Base-by-base conservation (phyloP, 64 coral and sea anemone genomes). In the Pachyseris speciosa region DNA sequence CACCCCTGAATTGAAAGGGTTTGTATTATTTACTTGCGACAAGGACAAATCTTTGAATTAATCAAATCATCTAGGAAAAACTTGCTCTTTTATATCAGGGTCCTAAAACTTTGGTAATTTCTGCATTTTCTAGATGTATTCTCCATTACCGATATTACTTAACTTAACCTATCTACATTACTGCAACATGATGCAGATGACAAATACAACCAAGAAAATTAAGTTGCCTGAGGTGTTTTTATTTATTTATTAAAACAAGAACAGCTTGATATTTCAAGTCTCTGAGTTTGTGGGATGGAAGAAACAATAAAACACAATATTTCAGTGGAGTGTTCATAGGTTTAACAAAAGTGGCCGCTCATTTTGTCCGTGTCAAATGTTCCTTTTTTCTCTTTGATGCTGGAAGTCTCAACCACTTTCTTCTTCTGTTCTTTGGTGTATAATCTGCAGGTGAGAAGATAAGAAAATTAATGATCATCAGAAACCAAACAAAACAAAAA, bases 331-430 rank as follows among this genome's bases (percentile, higher is more conserved):
- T 12, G 27, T 67, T 0, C 9, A 32, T 16, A 0, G 17, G 13
- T 55, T 0, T 55, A 32, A 20, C 31, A 67, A 34, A 13, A 55
- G 34, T 5, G 15, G 20, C 39, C 15, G 2, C 8, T 71, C 34
- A 71, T 25, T 71, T 71, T 71, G 67, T 71, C 4, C 67, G 32
- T 4, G 34, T 71, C 6, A 71, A 0, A 22, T 71, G 67, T 71
- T 71, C 67, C 36, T 95, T 95, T 72, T 84, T 90, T 39, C 91
- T 95, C 67, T 85, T 89, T 91, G 94, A 95, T 43, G 91, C 45
- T 4, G 94, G 94, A 38, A 95, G 91, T 55, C 85, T 91, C 67
- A 91, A 91, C 94, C 88, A 95, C 22, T 79, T 91, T 58, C 91
- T 95, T 83, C 72, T 95, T 63, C 74, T 87, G 16, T 85, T 64